Evolutionary conservation across 2,797 vertebrate genomes (phyloP).

Genomic region (Chelidonichthys spinosus): DNA sequence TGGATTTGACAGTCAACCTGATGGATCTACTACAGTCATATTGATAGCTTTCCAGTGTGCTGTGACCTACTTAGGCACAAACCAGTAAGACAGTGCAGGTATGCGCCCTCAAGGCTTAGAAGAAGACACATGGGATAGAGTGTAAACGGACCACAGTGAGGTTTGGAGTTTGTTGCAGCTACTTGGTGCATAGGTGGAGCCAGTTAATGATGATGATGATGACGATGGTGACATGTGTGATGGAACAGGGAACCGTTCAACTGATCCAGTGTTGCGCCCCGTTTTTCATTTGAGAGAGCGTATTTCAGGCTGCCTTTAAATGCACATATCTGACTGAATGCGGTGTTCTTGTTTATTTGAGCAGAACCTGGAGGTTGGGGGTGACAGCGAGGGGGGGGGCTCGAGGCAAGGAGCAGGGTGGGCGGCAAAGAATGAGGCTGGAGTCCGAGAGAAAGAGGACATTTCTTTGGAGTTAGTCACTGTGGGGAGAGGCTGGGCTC

Average conservation of each 20-base stretch:
- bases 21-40: conserved; percentile 25
- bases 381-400: conserved; percentile 25
- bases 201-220: not conserved
- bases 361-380: conserved; percentile 54
- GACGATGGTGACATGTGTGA: not conserved
- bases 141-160: not conserved
- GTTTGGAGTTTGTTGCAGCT: conserved; percentile 5
- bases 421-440: conserved; percentile 50
- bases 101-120: conserved; percentile 10
- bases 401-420: conserved; percentile 48
- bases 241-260: conserved; percentile 25
- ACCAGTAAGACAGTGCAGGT: conserved; percentile 21
- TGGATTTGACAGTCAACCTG: conserved; percentile 47
- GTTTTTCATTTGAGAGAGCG: not conserved
- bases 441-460: conserved; percentile 75
- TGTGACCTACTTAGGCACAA: conserved; percentile 40
- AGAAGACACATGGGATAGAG: not conserved
- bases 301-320: conserved; percentile 18
- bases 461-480: conserved; percentile 87
- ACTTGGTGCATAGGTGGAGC: not conserved
- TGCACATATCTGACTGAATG: conserved; percentile 29
- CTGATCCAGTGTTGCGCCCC: conserved; percentile 28
- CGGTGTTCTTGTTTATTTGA: conserved; percentile 62
- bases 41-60: conserved; percentile 31
- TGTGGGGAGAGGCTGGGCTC: conserved; percentile 84